Percentiles rank a stretch among this genome's conserved stretches.
Conservation (phyloP, 2,797 vertebrate species). For the Enteromius paludinosus region DNA sequence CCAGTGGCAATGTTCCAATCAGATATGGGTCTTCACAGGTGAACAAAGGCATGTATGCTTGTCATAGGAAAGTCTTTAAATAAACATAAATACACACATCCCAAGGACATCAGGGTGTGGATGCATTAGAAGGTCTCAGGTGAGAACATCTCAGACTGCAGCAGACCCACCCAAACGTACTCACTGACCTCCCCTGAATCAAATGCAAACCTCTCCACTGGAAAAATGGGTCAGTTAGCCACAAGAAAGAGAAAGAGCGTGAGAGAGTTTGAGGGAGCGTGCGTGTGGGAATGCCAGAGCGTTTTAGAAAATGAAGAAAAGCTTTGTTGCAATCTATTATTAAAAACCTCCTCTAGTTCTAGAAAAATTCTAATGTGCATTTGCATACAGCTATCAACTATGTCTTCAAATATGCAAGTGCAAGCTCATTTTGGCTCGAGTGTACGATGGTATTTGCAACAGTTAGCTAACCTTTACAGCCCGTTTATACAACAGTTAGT, state of each 20-base stretch:
- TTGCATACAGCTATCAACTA: slow-evolving; percentile 69
- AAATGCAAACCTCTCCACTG: slow-evolving; percentile 31
- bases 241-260: slow-evolving; percentile 38
- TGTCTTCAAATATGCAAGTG: slow-evolving; percentile 77
- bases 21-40: slow-evolving; percentile 7
- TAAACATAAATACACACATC: slow-evolving; percentile 30
- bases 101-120: not conserved
- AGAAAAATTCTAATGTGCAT: slow-evolving; percentile 19
- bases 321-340: slow-evolving; percentile 10
- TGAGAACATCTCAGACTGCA: slow-evolving; percentile 44
- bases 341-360: slow-evolving; percentile 22
- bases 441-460: not conserved
- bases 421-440: slow-evolving; percentile 54
- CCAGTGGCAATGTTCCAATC: not conserved
- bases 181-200: slow-evolving; percentile 54
- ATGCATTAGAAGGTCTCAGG: slow-evolving; percentile 37
- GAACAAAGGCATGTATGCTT: slow-evolving; percentile 4
- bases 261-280: slow-evolving; percentile 14
- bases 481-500: not conserved
- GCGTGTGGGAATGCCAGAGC: slow-evolving; percentile 14
- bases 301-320: slow-evolving; percentile 1
- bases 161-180: slow-evolving; percentile 50
- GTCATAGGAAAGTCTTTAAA: slow-evolving; percentile 8
- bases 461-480: not conserved
- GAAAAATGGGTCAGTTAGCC: slow-evolving; percentile 59